Evolutionary conservation across 2,888 invertebrate species (phyloP), one percentile per base, ranked within the genome.

Genomic region (Pristionchus exspectatus): DNA sequence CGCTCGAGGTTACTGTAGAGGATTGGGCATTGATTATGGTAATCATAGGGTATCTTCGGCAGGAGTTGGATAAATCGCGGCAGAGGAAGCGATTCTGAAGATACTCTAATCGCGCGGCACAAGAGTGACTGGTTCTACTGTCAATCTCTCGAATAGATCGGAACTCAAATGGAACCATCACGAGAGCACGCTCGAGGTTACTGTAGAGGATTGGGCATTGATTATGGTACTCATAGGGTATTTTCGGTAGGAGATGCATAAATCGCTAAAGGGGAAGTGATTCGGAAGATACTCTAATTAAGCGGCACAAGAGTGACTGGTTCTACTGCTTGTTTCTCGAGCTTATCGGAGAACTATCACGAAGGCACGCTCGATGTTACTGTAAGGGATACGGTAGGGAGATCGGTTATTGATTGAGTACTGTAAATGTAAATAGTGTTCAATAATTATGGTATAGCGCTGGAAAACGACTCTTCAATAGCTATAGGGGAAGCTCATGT

Each of bases 361-460:
- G 0, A 99, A 96, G 0, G 98, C 96, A 95, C 98, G 98, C 95
- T 98, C 98, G 91, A 99, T 95, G 95, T 98, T 98, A 95, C 98
- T 98, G 95, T 10, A 96, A 96, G 90, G 89, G 54, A 9, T 63
- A 38, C 44, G 69, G n/a, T 27, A 66, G 66, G 24, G 24, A 21
- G 27, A 18, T 59, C 38, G 38, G n/a, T 16, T 44, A 84, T 84
- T 21, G 7, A n/a, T 24, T 38, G 38, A 38, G 2, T 38, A 38
- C 38, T 5, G 38, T 5, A 38, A 33, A 18, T 38, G 38, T 5
- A 38, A 38, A 2, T 38, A 38, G 38, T 38, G 38, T 38, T 38
- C 38, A 38, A 5, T 38, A 38, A 38, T n/a, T n/a, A n/a, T n/a
- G n/a, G n/a, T n/a, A n/a, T n/a, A n/a, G n/a, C n/a, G n/a, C n/a